Percentiles rank a stretch among this genome's conserved stretches.
Evolutionary conservation across 2,113 vertebrate species (phyloP).

Genomic region (Equus przewalskii): DNA sequence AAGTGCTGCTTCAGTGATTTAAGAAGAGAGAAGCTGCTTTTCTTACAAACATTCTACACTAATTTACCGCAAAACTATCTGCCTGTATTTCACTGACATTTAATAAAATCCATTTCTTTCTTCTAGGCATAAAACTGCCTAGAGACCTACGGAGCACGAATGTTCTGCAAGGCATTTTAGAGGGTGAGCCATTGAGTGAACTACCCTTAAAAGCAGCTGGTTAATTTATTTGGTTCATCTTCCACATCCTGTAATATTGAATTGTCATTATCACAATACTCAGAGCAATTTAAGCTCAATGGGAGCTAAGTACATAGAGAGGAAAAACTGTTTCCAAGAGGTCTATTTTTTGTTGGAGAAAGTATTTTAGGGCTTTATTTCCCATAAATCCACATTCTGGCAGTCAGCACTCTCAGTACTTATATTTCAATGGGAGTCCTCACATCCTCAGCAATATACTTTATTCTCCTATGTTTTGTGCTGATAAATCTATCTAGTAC

Average conservation of each 20-base stretch:
- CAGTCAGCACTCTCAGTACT: constrained; percentile 86
- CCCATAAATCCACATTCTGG: constrained; percentile 85
- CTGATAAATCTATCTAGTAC: constrained; percentile 80
- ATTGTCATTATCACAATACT: constrained; percentile 83
- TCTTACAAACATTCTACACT: constrained; percentile 60
- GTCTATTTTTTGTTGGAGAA: constrained; percentile 69
- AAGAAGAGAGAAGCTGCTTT: constrained; percentile 43
- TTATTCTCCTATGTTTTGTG: constrained; percentile 68
- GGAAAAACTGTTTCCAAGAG: constrained; percentile 74
- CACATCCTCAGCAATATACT: constrained; percentile 80
- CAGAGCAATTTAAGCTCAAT: constrained; percentile 84
- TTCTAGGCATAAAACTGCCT: constrained; percentile 67
- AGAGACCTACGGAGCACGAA: constrained; percentile 70
- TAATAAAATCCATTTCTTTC: constrained; percentile 73
- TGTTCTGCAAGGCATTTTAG: constrained; percentile 69
- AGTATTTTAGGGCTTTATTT: constrained; percentile 85
- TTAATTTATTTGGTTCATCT: constrained; percentile 83
- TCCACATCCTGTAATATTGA: constrained; percentile 77
- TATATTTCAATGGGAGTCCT: constrained; percentile 86
- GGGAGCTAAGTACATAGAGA: constrained; percentile 74
- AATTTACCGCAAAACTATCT: constrained; percentile 72
- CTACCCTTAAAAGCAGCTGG: constrained; percentile 78
- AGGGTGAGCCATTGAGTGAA: constrained; percentile 36
- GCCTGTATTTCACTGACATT: constrained; percentile 64
- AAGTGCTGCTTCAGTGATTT: constrained; percentile 11